phyloP scores from a whole-genome alignment of 2,113 vertebrate species.

The Brienomyrus brachyistius region DNA sequence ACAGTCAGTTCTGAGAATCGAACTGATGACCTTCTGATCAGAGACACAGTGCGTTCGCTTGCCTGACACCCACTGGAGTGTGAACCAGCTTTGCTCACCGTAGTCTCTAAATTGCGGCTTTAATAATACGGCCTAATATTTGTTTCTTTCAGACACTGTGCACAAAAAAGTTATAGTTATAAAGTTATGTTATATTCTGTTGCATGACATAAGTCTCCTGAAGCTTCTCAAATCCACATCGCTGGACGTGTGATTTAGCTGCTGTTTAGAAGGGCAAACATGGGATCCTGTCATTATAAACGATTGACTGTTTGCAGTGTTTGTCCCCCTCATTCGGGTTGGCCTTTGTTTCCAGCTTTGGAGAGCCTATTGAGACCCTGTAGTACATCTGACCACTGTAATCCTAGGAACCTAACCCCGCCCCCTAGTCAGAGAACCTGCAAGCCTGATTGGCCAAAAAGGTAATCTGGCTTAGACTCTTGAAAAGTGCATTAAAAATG shows the following conservation, averaged over 20 bases:
- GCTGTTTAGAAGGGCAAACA: neutral
- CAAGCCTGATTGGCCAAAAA: neutral
- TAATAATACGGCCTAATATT: neutral
- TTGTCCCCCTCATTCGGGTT: neutral
- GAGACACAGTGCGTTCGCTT: neutral
- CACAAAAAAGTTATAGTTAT: neutral
- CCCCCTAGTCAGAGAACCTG: neutral
- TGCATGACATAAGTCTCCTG: neutral
- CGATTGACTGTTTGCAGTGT: neutral
- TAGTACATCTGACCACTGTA: neutral
- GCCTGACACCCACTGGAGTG: neutral
- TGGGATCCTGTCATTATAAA: neutral
- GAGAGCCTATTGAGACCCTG: neutral
- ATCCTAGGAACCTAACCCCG: neutral
- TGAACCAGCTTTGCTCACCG: neutral
- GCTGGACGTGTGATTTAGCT: neutral
- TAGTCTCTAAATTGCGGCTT: neutral
- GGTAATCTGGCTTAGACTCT: neutral
- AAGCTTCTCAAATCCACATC: neutral
- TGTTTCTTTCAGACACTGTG: neutral
- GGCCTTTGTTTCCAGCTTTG: neutral
- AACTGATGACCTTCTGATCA: neutral
- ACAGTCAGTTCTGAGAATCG: neutral
- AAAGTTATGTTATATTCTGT: neutral
- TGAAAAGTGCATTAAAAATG: neutral